Evolutionary conservation across 2,888 invertebrate species (phyloP).

Genomic region (Xanthorhoe spadicearia): DNA sequence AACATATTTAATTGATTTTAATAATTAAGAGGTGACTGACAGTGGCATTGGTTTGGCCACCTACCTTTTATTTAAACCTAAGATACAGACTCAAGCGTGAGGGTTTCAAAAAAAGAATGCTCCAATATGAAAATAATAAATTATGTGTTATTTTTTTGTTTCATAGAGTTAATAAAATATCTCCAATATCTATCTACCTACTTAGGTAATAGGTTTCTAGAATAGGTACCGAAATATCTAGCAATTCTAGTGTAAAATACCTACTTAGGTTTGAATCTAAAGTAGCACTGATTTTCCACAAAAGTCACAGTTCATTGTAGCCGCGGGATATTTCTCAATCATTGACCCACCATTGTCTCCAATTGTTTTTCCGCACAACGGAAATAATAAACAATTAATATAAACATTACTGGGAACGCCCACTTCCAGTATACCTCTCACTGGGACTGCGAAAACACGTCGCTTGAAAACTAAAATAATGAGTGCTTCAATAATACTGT

Average conservation of each 20-base stretch:
- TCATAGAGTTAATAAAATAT: too few species aligned
- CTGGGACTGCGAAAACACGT: slow-evolving; percentile 54
- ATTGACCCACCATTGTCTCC: slow-evolving; percentile 65
- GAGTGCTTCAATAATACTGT: slow-evolving; percentile 51
- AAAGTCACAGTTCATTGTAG: slow-evolving; percentile 25
- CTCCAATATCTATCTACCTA: too few species aligned
- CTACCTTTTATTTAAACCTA: too few species aligned
- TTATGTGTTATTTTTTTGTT: too few species aligned
- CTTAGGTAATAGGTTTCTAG: neutral
- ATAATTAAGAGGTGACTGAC: slow-evolving; percentile 4
- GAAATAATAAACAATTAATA: slow-evolving; percentile 70
- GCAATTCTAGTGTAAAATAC: too few species aligned
- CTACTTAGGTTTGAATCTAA: neutral
- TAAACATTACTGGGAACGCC: slow-evolving; percentile 62
- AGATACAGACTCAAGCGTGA: too few species aligned
- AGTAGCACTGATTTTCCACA: slow-evolving; percentile 13
- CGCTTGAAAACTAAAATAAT: slow-evolving; percentile 31
- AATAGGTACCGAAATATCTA: neutral
- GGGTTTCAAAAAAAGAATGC: too few species aligned
- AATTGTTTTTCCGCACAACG: slow-evolving; percentile 51
- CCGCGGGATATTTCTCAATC: slow-evolving; percentile 68
- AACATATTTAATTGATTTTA: slow-evolving; percentile 14
- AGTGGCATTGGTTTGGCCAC: too few species aligned
- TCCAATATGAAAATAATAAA: too few species aligned
- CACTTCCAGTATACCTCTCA: slow-evolving; percentile 62